Evolutionary conservation across 2,797 vertebrate species (phyloP).

Genomic region (Oreonectes daqikongensis): DNA sequence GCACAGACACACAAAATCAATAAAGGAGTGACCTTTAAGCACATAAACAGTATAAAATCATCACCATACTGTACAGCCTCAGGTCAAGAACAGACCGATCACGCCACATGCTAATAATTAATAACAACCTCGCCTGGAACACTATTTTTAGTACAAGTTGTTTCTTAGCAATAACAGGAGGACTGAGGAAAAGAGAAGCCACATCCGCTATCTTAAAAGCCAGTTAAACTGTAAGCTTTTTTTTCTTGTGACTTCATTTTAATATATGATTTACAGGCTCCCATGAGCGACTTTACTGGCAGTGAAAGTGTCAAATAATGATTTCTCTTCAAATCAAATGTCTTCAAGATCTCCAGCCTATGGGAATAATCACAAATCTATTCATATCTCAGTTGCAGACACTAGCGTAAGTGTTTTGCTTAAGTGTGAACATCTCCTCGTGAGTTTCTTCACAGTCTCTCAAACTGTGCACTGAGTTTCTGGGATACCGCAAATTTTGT

Average conservation of each 20-base stretch:
- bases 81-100: not conserved
- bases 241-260: not conserved
- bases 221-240: not conserved
- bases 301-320: too few species aligned
- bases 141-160: slow-evolving; percentile 12
- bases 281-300: too few species aligned
- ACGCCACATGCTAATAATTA: not conserved
- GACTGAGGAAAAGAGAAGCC: not conserved
- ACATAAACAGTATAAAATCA: not conserved
- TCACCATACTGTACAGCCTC: not conserved
- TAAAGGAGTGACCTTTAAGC: not conserved
- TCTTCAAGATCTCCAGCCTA: too few species aligned
- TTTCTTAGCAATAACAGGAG: not conserved
- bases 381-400: too few species aligned
- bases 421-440: too few species aligned
- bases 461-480: too few species aligned
- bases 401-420: not conserved
- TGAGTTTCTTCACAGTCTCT: too few species aligned
- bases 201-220: not conserved
- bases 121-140: not conserved
- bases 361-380: too few species aligned
- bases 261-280: not conserved
- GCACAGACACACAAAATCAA: not conserved
- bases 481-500: too few species aligned
- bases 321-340: too few species aligned